Percentiles rank a stretch among this genome's conserved stretches.
Conservation (phyloP, 1,140 invertebrate genomes). For the Papilio aristodemus region DNA sequence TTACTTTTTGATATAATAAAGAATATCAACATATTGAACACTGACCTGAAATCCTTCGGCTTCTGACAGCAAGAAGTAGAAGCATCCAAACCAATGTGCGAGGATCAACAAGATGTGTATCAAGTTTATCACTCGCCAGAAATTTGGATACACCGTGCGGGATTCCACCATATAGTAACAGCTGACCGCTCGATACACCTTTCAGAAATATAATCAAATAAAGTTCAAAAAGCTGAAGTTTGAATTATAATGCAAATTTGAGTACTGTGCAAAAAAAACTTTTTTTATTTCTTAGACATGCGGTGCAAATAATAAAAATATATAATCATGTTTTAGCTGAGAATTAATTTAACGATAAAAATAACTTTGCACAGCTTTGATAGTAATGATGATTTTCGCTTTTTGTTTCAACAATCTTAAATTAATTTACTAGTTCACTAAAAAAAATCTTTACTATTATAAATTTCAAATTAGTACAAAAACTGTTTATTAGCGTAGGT, state of each 20-base stretch:
- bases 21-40: neutral
- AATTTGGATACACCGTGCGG: conserved; percentile 95
- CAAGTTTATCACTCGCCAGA: conserved; percentile 97
- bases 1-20: neutral
- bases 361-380: no score
- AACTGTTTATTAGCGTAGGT: no score
- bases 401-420: no score
- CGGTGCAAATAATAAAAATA: conserved; percentile 21
- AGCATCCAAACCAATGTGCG: conserved; percentile 98
- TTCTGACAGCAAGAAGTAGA: conserved; percentile 96
- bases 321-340: no score
- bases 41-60: conserved; percentile 91
- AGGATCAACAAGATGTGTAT: conserved; percentile 96
- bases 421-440: no score
- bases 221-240: neutral
- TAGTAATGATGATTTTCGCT: no score
- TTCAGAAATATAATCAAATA: conserved; percentile 51
- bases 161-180: conserved; percentile 98
- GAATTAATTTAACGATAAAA: no score
- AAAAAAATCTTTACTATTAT: no score
- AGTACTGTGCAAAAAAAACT: neutral
- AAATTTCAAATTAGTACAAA: no score
- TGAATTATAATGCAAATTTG: no score
- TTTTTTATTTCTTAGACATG: conserved; percentile 6
- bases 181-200: conserved; percentile 94